Base-by-base conservation (phyloP, 2,888 invertebrate genomes). In the Ectemnius continuus region DNA sequence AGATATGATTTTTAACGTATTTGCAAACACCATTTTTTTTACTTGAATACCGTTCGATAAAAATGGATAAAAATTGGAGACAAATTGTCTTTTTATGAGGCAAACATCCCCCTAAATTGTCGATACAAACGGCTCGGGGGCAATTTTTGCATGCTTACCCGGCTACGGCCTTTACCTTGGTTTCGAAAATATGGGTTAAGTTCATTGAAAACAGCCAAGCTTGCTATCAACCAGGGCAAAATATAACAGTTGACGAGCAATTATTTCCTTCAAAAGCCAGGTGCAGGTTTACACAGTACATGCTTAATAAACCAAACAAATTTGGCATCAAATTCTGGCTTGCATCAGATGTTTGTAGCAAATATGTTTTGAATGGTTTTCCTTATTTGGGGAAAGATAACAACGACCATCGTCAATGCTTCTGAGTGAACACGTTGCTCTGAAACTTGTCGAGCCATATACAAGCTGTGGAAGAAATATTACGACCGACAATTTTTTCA, bases 231-330 rank as follows among this genome's bases (percentile, higher is more conserved):
- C 79, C 84, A 56, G 82, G 76, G 6, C 20, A 46, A 63, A 61
- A 76, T 74, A 70, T 80, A 65, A 85, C 79, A 52, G 61, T 84
- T 62, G 85, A 82, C 67, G 84, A 84, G 70, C 80, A 87, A 74
- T 76, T 86, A 62, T 86, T 87, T 78, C 76, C 83, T 14, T 75
- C 84, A n/a, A 86, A 86, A 80, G 77, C 74, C 18, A 78, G 87
- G 66, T 88, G 86, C 68, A 78, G 72, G 67, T 88, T 86, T 81
- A 82, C 77, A 6, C 86, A 87, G 69, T 86, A 85, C 73, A 86
- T 88, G 82, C 76, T 82, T 16, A 86, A 85, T 63, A 88, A 88
- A 67, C 73, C 73, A 14, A 20, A 74, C 14, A 78, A 75, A 70
- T 79, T 79, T 72, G 75, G 74, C 52, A 80, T 80, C 48, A 80